A percentile compares a stretch with the other conserved stretches of the same genome.
These are phyloP conservation scores for Deilephila porcellus DNA, from an alignment of 2,888 invertebrate genomes.

Conservation along the genomic window DNA sequence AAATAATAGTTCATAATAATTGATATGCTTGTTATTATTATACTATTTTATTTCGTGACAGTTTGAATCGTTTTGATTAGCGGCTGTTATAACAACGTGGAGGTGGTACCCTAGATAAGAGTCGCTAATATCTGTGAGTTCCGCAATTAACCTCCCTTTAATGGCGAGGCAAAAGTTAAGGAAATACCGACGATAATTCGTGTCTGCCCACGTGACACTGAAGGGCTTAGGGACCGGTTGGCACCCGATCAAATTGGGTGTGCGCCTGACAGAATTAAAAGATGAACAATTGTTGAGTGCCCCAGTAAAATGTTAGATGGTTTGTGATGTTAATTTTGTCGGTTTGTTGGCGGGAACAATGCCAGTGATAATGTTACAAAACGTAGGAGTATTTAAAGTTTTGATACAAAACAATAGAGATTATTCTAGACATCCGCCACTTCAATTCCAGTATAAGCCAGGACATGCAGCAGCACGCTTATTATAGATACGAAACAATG, in stretches of 20 bases:
- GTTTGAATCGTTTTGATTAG: neutral
- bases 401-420: no score
- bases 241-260: neutral
- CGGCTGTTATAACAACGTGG: neutral
- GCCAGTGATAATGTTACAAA: neutral
- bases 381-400: no score
- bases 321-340: neutral
- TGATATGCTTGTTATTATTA: no score
- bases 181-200: neutral
- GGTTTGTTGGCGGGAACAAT: neutral
- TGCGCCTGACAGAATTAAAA: neutral
- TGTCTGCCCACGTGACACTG: neutral
- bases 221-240: constrained; percentile 9
- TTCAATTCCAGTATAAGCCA: no score
- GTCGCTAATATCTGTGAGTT: neutral
- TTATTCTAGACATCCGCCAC: no score
- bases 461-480: no score
- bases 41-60: neutral
- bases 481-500: no score
- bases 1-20: no score
- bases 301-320: neutral
- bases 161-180: neutral
- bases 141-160: constrained; percentile 1
- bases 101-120: constrained; percentile 1
- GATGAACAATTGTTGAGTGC: neutral